These are phyloP conservation scores for Ephydatia muelleri DNA, from an alignment of 37 sponge, comb jelly and placozoan species.

Conservation along the genomic window DNA sequence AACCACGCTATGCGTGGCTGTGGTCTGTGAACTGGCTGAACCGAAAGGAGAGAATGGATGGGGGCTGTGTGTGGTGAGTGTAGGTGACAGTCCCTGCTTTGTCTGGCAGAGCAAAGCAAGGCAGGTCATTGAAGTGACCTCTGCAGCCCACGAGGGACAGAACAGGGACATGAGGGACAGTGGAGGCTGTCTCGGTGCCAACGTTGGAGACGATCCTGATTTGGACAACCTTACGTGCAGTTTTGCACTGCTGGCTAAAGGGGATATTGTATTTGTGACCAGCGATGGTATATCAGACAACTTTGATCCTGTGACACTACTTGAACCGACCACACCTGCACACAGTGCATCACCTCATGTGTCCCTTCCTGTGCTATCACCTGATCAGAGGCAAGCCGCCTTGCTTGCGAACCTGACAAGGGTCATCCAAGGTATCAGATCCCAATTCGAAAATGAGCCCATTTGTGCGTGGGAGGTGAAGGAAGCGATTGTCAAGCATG, in stretches of 20 bases:
- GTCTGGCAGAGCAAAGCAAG: too few relatives aligned
- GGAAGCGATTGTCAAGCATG: too few relatives aligned
- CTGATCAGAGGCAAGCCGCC: conserved; percentile 37
- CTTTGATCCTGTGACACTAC: conserved; percentile 72
- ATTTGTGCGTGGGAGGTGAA: too few relatives aligned
- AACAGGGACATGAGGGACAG: conserved; percentile 68
- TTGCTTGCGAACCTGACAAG: conserved; percentile 15
- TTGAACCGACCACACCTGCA: conserved; percentile 12
- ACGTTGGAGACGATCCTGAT: conserved; percentile 74
- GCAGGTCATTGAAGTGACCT: conserved; percentile 68
- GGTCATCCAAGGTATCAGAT: conserved; percentile 26
- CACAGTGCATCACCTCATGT: too few relatives aligned
- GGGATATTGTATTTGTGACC: conserved; percentile 67
- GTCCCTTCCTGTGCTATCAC: conserved; percentile 38
- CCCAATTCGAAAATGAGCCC: too few relatives aligned
- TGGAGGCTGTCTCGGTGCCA: conserved; percentile 79
- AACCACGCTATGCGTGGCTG: too few relatives aligned
- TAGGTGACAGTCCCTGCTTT: too few relatives aligned
- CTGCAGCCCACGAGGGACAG: conserved; percentile 25
- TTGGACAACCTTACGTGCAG: conserved; percentile 69
- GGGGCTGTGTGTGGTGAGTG: too few relatives aligned
- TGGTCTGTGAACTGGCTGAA: conserved; percentile 62
- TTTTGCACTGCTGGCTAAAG: conserved; percentile 42
- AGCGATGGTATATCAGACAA: conserved; percentile 85
- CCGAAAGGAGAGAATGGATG: conserved; percentile 50